Base-by-base conservation (phyloP, 2,113 vertebrate species). In the Empidonax traillii region DNA sequence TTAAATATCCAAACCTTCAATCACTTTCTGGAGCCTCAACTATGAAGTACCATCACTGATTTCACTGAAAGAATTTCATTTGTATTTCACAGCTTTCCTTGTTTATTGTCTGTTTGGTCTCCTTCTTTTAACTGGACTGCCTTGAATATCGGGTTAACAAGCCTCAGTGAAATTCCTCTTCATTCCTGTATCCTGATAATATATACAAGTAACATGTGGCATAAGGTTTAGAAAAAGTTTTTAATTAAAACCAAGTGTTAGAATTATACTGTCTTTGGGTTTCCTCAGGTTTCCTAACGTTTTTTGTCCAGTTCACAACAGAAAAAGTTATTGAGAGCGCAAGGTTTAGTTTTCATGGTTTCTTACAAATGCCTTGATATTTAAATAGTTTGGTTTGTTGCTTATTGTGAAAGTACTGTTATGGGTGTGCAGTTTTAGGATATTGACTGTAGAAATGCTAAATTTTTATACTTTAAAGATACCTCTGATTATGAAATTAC, bases 191-290 rank as follows among this genome's bases (percentile, higher is more conserved):
- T 82, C 69, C 56, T 82, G 49, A 81, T 46, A 80, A 81, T 72
- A 61, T 63, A 75, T 68, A 86, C 68, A 93, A 87, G 51, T 65
- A 93, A 84, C 90, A 87, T 81, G 49, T 90, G 86, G 68, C 31
- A 81, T 43, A 86, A 87, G 27, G 61, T 78, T 53, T 84, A 92
- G 63, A 73, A 90, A 85, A 86, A 75, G 35, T 27, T 92, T 89
- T 81, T 92, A 89, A 93, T 94, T 89, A 90, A 94, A 95, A 88
- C 31, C 65, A 81, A 93, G 92, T 75, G 76, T 58, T 81, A 84
- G 46, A 93, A 90, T 86, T 89, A 67, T 9, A 61, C 30, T 69
- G 37, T 76, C 76, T 85, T 86, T 43, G 1, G 4, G 20, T 92
- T 81, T 84, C 55, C 47, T 93, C 21, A 21, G 22, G 47, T 86